Conservation (phyloP, 2,797 vertebrate species). For the Psittacula echo region DNA sequence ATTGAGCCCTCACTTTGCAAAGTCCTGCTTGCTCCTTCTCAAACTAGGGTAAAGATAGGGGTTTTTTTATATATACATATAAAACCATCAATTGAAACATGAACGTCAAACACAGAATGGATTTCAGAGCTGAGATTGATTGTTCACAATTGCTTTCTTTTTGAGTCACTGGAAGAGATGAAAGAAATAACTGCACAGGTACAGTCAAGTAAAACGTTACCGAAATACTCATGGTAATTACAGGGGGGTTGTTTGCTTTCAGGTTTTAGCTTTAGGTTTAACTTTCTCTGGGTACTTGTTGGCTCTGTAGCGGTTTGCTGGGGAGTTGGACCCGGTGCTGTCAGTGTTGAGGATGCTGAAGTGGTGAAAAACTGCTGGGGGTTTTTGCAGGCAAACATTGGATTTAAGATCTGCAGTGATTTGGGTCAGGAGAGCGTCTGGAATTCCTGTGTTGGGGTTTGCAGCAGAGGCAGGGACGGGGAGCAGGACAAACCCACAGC, state of each 20-base stretch:
- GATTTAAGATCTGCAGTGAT: not conserved
- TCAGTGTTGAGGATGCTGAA: not conserved
- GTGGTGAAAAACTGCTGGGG: not conserved
- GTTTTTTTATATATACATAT: not conserved
- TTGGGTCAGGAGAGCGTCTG: not conserved
- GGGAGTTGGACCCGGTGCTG: not conserved
- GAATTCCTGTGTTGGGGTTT: conserved; percentile 22
- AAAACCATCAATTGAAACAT: not conserved
- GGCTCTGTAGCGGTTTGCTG: not conserved
- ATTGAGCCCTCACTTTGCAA: not conserved
- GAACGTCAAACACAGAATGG: not conserved
- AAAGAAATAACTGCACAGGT: not conserved
- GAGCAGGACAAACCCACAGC: rapidly evolving
- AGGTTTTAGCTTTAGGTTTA: not conserved
- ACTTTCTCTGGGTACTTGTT: not conserved
- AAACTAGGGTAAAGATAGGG: not conserved
- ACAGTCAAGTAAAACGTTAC: not conserved
- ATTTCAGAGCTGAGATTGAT: not conserved
- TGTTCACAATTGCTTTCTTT: not conserved
- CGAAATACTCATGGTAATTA: not conserved
- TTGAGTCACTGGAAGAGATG: not conserved
- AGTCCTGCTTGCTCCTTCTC: not conserved
- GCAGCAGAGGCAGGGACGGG: not conserved
- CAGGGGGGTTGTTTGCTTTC: not conserved
- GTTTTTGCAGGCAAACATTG: conserved; percentile 14